Evolutionary conservation across 2,797 vertebrate genomes (phyloP), one percentile per base, ranked within the genome.

Genomic region (Enteromius argenteus): DNA sequence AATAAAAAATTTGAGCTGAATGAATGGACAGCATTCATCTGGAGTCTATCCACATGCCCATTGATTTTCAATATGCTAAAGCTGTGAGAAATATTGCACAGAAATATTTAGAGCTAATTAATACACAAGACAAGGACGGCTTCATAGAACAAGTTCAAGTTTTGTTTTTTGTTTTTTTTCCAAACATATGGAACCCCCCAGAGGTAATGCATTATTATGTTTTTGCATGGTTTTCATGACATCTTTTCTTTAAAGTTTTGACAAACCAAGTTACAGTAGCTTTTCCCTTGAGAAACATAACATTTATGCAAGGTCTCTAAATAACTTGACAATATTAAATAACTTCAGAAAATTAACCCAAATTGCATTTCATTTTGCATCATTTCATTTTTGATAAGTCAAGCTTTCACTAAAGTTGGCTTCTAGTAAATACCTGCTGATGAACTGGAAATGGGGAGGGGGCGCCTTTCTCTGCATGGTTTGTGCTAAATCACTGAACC

Each of bases 401-500:
- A 35, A 37, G 42, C 42, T 19, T 56, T 81, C 2, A 1, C 44
- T 30, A n/a, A 73, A 62, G 53, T 77, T 46, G 11, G n/a, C 42
- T 49, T n/a, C 4, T 27, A 84, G 85, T 84, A 84, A 90, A 89
- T 88, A 88, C 88, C 89, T 91, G 81, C 89, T 87, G 77, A 68
- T 85, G 23, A 81, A 81, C 80, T 74, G 75, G 80, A 81, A 91
- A 90, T 60, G 79, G 89, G 80, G 21, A 49, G 32, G 51, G 77
- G 73, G 86, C 1, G 1, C 23, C n/a, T 60, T 89, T 49, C 86
- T 86, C 64, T 72, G 77, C 84, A 87, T 67, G 62, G 76, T 76
- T 88, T 66, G 11, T 83, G 84, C 74, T 73, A 80, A 91, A 89
- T 90, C 85, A 83, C 77, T 84, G 87, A 92, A 88, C 86, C 88